Evolutionary conservation across 2,888 invertebrate species (phyloP).

Genomic region (Hipparchia sbordonii): DNA sequence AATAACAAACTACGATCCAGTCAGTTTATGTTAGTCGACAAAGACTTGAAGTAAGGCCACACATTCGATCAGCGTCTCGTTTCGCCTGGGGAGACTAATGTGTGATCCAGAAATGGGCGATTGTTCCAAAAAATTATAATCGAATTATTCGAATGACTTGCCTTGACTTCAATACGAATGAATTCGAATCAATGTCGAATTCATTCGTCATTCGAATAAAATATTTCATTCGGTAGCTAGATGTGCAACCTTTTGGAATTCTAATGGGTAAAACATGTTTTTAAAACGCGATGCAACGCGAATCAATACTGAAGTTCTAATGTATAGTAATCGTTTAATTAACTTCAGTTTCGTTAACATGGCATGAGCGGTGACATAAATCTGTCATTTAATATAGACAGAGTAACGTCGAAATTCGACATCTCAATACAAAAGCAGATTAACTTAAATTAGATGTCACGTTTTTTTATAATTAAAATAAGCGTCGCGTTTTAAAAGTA

Average conservation of each 20-base stretch:
- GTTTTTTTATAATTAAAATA: neutral
- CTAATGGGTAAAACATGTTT: constrained; percentile 23
- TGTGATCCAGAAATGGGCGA: too few relatives aligned
- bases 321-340: too few relatives aligned
- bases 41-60: neutral
- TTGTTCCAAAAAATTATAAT: too few relatives aligned
- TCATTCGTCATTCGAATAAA: too few relatives aligned
- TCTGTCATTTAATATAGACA: too few relatives aligned
- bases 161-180: too few relatives aligned
- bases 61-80: neutral
- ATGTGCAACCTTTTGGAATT: constrained; percentile 41
- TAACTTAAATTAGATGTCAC: neutral
- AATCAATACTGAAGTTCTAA: neutral
- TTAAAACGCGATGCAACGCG: neutral
- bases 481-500: neutral
- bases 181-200: too few relatives aligned
- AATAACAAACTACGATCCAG: constrained; percentile 12
- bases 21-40: constrained; percentile 37
- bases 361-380: too few relatives aligned
- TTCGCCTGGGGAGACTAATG: too few relatives aligned
- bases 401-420: too few relatives aligned
- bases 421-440: neutral
- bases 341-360: too few relatives aligned
- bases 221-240: neutral
- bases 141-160: too few relatives aligned